Percentiles rank a stretch among this genome's conserved stretches.
phyloP scores from a whole-genome alignment of 1,140 invertebrate species.

The Drosophila sproati region DNA sequence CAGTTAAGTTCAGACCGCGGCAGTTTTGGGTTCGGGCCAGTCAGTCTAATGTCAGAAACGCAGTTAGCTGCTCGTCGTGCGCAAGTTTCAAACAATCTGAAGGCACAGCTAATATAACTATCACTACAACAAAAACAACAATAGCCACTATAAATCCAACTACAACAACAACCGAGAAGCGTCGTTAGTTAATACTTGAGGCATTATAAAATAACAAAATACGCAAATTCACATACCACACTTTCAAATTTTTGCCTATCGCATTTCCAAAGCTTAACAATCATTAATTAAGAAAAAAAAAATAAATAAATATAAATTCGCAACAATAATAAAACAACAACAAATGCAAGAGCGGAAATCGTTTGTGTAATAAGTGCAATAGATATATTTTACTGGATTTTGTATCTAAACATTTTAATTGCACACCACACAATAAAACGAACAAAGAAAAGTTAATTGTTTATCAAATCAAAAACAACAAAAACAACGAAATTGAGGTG shows the following conservation, averaged over 20 bases:
- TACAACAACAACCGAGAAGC: constrained; percentile 41
- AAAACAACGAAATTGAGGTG: constrained; percentile 50
- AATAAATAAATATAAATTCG: constrained; percentile 37
- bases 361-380: constrained; percentile 50
- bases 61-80: constrained; percentile 81
- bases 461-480: constrained; percentile 47
- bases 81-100: constrained; percentile 62
- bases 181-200: constrained; percentile 46
- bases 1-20: constrained; percentile 57
- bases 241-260: constrained; percentile 29
- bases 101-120: constrained; percentile 47
- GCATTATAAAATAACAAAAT: constrained; percentile 65
- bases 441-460: constrained; percentile 59
- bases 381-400: constrained; percentile 30
- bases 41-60: constrained; percentile 81
- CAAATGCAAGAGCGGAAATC: constrained; percentile 62
- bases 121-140: constrained; percentile 47
- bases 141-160: constrained; percentile 38
- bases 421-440: constrained; percentile 18
- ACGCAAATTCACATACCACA: constrained; percentile 2
- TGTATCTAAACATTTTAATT: constrained; percentile 60
- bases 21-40: constrained; percentile 57
- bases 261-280: constrained; percentile 32
- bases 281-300: constrained; percentile 1
- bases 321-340: constrained; percentile 29